phyloP scores from a whole-genome alignment of 2,797 vertebrate genomes.

The Rhynchotus rufescens region DNA sequence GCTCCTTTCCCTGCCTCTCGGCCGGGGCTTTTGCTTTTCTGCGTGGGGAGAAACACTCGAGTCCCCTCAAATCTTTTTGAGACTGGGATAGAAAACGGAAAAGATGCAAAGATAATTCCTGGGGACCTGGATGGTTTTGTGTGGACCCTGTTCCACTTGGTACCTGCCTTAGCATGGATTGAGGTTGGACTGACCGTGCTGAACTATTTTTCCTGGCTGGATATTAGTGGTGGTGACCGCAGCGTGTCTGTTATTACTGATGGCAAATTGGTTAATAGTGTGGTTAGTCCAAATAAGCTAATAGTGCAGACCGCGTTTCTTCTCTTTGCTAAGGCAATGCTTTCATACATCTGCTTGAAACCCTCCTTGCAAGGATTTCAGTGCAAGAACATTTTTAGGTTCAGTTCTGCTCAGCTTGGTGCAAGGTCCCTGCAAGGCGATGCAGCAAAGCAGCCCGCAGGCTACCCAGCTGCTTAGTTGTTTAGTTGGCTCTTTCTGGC shows the following conservation, averaged over 20 bases:
- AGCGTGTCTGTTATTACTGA: not conserved
- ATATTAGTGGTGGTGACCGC: not conserved
- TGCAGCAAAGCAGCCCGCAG: not conserved
- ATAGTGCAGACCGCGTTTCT: not conserved
- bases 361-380: not conserved
- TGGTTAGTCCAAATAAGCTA: not conserved
- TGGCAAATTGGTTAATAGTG: conserved; percentile 9
- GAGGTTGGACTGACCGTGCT: not conserved
- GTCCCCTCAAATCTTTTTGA: not conserved
- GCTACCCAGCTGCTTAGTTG: not conserved
- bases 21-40: not conserved
- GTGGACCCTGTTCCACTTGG: not conserved
- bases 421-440: not conserved
- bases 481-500: conserved; percentile 7
- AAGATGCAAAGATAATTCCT: not conserved
- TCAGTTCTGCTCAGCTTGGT: not conserved
- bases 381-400: not conserved
- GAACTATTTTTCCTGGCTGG: rapidly evolving
- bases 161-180: not conserved
- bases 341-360: not conserved
- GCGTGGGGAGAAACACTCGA: rapidly evolving
- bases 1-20: not conserved
- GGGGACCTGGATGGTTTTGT: not conserved
- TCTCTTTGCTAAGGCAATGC: not conserved
- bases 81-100: not conserved